Evolutionary conservation across 1,140 invertebrate genomes (phyloP), one percentile per base, ranked within the genome.

Genomic region (Zaprionus davidi): DNA sequence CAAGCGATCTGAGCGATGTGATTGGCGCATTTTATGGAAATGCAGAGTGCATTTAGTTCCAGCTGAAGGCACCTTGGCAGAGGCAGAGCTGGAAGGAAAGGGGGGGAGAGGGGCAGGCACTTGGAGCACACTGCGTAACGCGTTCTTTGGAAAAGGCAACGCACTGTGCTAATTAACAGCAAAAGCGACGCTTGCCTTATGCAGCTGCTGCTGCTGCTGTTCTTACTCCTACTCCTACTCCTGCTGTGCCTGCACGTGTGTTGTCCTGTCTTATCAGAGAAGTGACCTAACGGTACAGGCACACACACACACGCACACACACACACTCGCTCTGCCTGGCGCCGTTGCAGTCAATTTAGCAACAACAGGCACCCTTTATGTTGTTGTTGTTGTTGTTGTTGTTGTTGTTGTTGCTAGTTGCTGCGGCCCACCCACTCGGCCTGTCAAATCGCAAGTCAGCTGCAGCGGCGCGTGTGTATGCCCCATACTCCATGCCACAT

Each of bases 11-110:
- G 66, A 9, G 57, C 69, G 60, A 78, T 72, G 81, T 88, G 85
- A 88, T 88, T 88, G 85, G 81, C 85, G 83, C 81, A 76, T 88
- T 84, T 88, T 84, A 88, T 88, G 85, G 85, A 88, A 88, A 88
- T 88, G 78, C 57, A 66, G 82, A 65, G 68, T 68, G 74, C 82
- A 79, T 64, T 77, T 79, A 60, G 65, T 56, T 20, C 15, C 60
- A 53, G 53, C 63, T 65, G 31, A 34, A 22, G 9, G 46, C 20
- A 51, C 20, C 46, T 12, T 11, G 31, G 31, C 31, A 34, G 9
- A 34, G 6, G 7, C n/a, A 46, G n/a, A 46, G 41, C 6, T 7
- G 41, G n/a, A 2, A 17, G 6, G n/a, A 17, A n/a, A 20, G 20
- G 41, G n/a, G 41, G 2, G 15, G 2, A 2, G 6, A 7, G 7